These are phyloP conservation scores for Psylliodes chrysocephalus DNA, from an alignment of 2,888 invertebrate species.

Conservation along the genomic window DNA sequence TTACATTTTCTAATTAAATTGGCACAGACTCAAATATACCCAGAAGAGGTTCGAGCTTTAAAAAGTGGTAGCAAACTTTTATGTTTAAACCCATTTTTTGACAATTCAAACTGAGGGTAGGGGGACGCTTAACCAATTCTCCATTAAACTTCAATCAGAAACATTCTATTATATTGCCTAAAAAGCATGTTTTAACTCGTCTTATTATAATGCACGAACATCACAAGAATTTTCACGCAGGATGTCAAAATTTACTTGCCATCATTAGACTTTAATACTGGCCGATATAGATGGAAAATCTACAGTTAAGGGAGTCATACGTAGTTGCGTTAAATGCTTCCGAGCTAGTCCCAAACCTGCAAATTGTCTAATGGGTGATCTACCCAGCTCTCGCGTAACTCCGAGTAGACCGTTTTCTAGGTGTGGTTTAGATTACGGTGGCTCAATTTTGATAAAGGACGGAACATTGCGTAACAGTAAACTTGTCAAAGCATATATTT, in stretches of 20 bases:
- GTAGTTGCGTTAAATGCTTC: not conserved
- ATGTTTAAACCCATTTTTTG: not conserved
- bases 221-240: not conserved
- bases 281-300: not conserved
- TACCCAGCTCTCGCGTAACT: not conserved
- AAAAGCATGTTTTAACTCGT: not conserved
- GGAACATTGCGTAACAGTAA: not conserved
- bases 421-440: conserved; percentile 5
- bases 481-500: not conserved
- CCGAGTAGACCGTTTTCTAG: conserved; percentile 15
- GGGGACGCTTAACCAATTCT: conserved; percentile 4
- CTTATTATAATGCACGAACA: not conserved
- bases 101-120: not conserved
- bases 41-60: not conserved
- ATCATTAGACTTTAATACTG: not conserved
- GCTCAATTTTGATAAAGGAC: not conserved
- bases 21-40: not conserved
- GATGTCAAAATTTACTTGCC: not conserved
- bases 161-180: conserved; percentile 2
- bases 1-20: not conserved
- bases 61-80: not conserved
- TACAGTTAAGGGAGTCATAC: not conserved
- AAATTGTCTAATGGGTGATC: not conserved
- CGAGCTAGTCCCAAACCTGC: not conserved
- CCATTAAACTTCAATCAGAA: conserved; percentile 1